These are phyloP conservation scores for Conchocele bisecta DNA, from an alignment of 2,888 invertebrate species.

Conservation along the genomic window DNA sequence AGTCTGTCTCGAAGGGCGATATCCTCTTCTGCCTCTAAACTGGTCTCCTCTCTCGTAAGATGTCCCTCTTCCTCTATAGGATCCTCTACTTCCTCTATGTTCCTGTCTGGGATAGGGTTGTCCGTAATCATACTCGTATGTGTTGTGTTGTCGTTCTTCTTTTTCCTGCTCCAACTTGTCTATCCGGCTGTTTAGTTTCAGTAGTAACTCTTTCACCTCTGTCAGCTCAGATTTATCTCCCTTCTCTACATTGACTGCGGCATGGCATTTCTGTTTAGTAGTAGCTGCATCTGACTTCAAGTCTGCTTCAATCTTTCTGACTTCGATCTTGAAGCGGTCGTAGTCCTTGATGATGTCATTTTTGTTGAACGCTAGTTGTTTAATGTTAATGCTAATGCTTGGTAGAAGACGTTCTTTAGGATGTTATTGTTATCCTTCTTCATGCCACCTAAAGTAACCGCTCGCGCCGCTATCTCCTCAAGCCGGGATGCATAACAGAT, in stretches of 20 bases:
- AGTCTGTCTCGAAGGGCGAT: neutral
- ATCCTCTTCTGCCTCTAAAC: neutral
- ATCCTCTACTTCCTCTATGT: neutral
- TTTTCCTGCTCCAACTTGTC: slow-evolving; percentile 10
- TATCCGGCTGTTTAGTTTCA: slow-evolving; percentile 12
- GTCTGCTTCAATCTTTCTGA: slow-evolving; percentile 25
- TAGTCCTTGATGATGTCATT: slow-evolving; percentile 20
- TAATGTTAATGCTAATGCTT: slow-evolving; percentile 15
- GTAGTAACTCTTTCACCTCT: slow-evolving; percentile 19
- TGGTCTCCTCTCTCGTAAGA: neutral
- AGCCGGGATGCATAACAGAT: neutral
- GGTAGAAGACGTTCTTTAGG: slow-evolving; percentile 7
- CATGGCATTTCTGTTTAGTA: slow-evolving; percentile 1
- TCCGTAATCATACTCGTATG: no score
- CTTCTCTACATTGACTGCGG: neutral
- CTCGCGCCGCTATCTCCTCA: slow-evolving; percentile 2
- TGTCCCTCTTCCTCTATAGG: neutral
- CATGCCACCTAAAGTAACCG: slow-evolving; percentile 14
- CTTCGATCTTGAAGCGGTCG: slow-evolving; percentile 31
- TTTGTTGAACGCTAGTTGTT: slow-evolving; percentile 14
- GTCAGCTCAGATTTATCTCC: neutral
- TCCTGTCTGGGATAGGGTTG: neutral
- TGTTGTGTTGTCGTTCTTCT: no score
- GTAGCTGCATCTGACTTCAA: neutral
- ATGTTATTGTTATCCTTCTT: slow-evolving; percentile 4